Percentiles rank a stretch among this genome's conserved stretches.
Evolutionary conservation across 2,888 invertebrate genomes (phyloP).

Genomic region (Conops quadrifasciatus): DNA sequence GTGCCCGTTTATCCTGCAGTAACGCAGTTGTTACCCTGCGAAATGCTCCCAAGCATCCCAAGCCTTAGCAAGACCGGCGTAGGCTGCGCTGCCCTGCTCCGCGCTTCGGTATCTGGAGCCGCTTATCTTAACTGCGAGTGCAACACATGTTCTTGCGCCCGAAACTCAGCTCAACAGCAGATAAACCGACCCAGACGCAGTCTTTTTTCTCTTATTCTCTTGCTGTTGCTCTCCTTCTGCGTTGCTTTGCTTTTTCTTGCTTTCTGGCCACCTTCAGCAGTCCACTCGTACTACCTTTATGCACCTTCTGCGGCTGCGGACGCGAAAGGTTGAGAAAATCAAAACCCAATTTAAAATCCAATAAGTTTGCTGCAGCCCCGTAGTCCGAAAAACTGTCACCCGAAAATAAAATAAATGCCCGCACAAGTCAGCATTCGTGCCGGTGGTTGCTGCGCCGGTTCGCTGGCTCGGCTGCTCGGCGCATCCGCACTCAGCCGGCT

Average conservation of each 20-base stretch:
- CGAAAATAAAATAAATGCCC: constrained; percentile 46
- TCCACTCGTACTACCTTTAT: neutral
- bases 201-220: constrained; percentile 1
- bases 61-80: neutral
- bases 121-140: constrained; percentile 48
- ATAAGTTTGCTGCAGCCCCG: constrained; percentile 27
- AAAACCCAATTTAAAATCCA: constrained; percentile 31
- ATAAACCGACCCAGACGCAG: constrained; percentile 25
- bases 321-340: constrained; percentile 14
- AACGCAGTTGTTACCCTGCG: constrained; percentile 26
- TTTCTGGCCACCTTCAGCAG: neutral
- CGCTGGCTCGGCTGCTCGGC: neutral
- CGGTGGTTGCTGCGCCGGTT: neutral
- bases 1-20: neutral
- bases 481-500: neutral
- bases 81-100: neutral
- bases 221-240: neutral
- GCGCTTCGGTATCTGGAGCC: constrained; percentile 23
- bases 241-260: too few relatives aligned
- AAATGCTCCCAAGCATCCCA: neutral
- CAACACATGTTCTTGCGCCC: constrained; percentile 63
- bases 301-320: neutral
- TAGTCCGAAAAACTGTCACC: constrained; percentile 46
- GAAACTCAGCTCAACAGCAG: constrained; percentile 38
- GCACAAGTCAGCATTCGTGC: constrained; percentile 24